phyloP scores from a whole-genome alignment of 2,113 vertebrate genomes.

The Cyanoramphus novaezelandiae region DNA sequence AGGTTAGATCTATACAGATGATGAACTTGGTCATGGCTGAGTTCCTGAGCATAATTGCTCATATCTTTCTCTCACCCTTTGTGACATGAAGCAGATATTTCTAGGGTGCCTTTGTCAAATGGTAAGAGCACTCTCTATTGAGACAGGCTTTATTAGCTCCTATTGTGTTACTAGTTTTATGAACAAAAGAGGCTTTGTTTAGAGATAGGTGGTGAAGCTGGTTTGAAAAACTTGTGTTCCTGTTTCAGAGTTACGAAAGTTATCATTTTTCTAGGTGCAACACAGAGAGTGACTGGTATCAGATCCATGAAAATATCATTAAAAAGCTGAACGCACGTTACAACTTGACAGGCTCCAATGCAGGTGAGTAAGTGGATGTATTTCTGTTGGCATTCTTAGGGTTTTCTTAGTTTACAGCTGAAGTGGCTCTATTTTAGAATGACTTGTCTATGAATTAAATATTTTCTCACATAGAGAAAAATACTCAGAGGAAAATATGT shows the following conservation, averaged over 20 bases:
- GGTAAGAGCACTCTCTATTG: not conserved
- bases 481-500: not conserved
- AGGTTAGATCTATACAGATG: not conserved
- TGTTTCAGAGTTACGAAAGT: not conserved
- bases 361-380: conserved; percentile 78
- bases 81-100: not conserved
- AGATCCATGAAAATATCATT: conserved; percentile 98
- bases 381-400: not conserved
- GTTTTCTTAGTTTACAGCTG: not conserved
- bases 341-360: conserved; percentile 94
- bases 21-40: not conserved
- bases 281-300: conserved; percentile 96
- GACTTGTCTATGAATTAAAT: not conserved
- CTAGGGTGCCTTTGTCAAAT: not conserved
- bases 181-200: not conserved
- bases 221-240: not conserved
- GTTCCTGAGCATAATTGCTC: not conserved
- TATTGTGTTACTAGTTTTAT: not conserved
- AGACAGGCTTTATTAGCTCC: not conserved
- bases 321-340: conserved; percentile 95
- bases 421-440: not conserved
- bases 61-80: not conserved
- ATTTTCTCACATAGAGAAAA: not conserved
- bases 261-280: conserved; percentile 84
- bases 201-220: not conserved